A percentile compares a stretch with the other conserved stretches of the same genome.
phyloP scores from a whole-genome alignment of 2,113 vertebrate species.

The Pluvianellus socialis region DNA sequence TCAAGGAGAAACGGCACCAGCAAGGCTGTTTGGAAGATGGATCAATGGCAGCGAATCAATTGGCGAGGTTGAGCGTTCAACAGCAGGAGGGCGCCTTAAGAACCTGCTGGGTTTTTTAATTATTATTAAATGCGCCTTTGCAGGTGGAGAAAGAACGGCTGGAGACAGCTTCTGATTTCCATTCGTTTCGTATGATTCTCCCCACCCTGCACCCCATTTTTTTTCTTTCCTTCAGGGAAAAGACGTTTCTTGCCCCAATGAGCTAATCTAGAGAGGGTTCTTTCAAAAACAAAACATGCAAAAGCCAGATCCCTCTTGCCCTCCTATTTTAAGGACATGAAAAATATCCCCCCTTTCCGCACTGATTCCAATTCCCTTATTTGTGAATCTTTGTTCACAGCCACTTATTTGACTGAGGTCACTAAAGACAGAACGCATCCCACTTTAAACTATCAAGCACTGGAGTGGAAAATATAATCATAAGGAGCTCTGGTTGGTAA shows the following conservation, averaged over 20 bases:
- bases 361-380: neutral
- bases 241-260: constrained; percentile 35
- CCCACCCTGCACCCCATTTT: neutral
- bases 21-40: constrained; percentile 1
- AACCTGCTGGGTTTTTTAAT: constrained; percentile 7
- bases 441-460: constrained; percentile 9
- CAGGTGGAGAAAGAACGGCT: constrained; percentile 13
- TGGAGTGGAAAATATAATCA: neutral
- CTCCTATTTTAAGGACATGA: constrained; percentile 43
- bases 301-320: constrained; percentile 60
- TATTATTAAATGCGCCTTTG: neutral
- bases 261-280: constrained; percentile 71
- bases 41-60: neutral
- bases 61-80: neutral
- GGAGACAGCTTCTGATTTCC: constrained; percentile 1
- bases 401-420: constrained; percentile 7
- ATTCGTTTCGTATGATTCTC: neutral
- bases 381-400: neutral
- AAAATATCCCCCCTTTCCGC: neutral
- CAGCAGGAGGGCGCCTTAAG: constrained; percentile 40
- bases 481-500: constrained; percentile 30
- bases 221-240: neutral
- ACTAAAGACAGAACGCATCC: neutral
- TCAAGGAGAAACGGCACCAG: constrained; percentile 18
- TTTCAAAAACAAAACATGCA: constrained; percentile 65